phyloP scores from a whole-genome alignment of 1,140 invertebrate genomes.

The Paramacrobiotus metropolitanus region DNA sequence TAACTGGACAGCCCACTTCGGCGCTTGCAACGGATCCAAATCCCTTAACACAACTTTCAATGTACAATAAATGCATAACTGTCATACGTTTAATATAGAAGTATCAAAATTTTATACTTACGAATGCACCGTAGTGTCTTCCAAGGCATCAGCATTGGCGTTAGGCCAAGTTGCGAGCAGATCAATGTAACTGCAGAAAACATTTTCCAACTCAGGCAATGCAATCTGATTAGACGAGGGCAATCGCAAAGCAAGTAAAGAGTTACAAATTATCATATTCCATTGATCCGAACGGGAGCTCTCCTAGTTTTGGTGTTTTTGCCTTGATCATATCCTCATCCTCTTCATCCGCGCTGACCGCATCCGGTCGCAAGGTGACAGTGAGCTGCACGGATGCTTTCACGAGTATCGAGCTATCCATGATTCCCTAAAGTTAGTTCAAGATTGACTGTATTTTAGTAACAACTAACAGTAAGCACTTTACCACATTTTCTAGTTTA shows the following conservation, averaged over 20 bases:
- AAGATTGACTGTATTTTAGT: no score
- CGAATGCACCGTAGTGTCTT: conserved; percentile 55
- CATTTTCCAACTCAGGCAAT: no score
- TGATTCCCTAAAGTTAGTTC: background rate
- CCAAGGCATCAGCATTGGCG: conserved; percentile 55
- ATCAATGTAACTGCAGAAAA: conserved; percentile 37
- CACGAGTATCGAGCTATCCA: background rate
- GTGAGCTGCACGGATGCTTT: background rate
- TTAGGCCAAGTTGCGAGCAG: conserved; percentile 65
- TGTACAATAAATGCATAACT: no score
- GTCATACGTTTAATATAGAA: background rate
- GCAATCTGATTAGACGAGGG: background rate
- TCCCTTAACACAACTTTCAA: conserved; percentile 28
- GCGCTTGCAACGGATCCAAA: conserved; percentile 58
- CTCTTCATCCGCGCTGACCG: background rate
- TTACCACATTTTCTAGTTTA: background rate
- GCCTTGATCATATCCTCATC: background rate
- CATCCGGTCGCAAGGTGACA: background rate
- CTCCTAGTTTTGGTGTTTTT: background rate
- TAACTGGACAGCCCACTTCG: conserved; percentile 36
- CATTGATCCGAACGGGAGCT: background rate
- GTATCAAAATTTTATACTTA: conserved; percentile 17
- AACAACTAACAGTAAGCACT: no score
- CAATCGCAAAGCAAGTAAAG: conserved; percentile 10
- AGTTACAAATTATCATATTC: background rate